Evolutionary conservation across 2,113 vertebrate genomes (phyloP), one percentile per base, ranked within the genome.

Genomic region (Eptatretus burgeri): DNA sequence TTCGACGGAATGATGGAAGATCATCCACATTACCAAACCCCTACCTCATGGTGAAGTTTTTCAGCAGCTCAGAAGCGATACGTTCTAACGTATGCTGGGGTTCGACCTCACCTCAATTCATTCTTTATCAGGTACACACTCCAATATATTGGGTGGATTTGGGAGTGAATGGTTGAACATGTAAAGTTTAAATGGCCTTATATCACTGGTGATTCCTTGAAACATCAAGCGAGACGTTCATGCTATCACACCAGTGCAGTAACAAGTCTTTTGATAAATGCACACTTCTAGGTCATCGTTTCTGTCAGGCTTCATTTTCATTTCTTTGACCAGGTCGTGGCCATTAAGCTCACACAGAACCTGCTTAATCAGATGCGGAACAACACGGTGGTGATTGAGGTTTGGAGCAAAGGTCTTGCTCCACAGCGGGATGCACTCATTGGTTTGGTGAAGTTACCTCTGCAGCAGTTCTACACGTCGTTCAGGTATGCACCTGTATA

Each of bases 391-490:
- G 71, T 98, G 56, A 81, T 98, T 20, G 91, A 98, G 72, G 82
- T 82, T 0, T 98, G 91, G 91, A 82, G 84, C 70, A 89, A 79
- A 70, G 68, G 70, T 10, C 73, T 72, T 66, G 71, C 66, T 64
- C 75, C 80, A 50, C 74, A 72, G 65, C 69, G 74, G 51, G 89
- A 98, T 70, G 75, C 66, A 27, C 78, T 93, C 16, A 73, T 93
- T 1, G 91, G 91, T 19, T 74, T 98, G 2, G 85, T 79, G 67
- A 98, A 95, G 67, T 76, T 95, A 64, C 84, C 89, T 62, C 78
- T 98, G 13, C 86, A 98, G 67, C 91, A 94, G 71, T 94, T 98
- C 73, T 94, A 91, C 73, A 71, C 93, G 77, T 98, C 91, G 0
- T 94, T 89, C 75, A 88, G 76, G 91, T 83, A 76, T 60, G 56